phyloP scores from a whole-genome alignment of 1,140 invertebrate genomes.

The Chymomyza costata region DNA sequence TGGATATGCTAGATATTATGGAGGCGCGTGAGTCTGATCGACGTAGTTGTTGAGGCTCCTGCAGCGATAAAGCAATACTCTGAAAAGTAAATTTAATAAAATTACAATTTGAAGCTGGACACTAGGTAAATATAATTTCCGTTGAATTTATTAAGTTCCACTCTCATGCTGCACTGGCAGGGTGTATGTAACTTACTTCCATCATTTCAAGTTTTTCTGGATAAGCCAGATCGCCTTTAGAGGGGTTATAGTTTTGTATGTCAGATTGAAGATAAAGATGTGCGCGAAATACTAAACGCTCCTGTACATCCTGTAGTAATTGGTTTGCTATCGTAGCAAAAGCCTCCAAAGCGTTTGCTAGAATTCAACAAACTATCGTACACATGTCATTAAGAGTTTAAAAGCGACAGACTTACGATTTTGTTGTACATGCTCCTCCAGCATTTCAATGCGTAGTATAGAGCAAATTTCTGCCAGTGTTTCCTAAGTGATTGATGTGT shows the following conservation, averaged over 20 bases:
- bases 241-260: constrained; percentile 91
- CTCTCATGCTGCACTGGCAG: too few relatives aligned
- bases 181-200: too few relatives aligned
- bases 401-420: constrained; percentile 80
- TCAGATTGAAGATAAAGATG: constrained; percentile 96
- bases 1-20: constrained; percentile 80
- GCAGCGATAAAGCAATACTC: constrained; percentile 84
- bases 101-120: not conserved
- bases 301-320: constrained; percentile 96
- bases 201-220: constrained; percentile 98
- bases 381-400: not conserved
- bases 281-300: constrained; percentile 95
- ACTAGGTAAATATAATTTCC: too few relatives aligned
- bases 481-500: constrained; percentile 97
- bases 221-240: constrained; percentile 96
- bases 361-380: not conserved
- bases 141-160: not conserved
- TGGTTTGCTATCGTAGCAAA: constrained; percentile 91
- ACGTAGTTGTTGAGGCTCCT: constrained; percentile 79
- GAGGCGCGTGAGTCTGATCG: constrained; percentile 82
- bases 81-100: constrained; percentile 66
- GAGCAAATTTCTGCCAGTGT: constrained; percentile 97
- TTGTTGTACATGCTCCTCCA: constrained; percentile 93
- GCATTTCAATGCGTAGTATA: constrained; percentile 94
- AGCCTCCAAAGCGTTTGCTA: constrained; percentile 82